These are phyloP conservation scores for Didymodactylos carnosus DNA, from an alignment of 2,888 invertebrate genomes.

Conservation along the genomic window DNA sequence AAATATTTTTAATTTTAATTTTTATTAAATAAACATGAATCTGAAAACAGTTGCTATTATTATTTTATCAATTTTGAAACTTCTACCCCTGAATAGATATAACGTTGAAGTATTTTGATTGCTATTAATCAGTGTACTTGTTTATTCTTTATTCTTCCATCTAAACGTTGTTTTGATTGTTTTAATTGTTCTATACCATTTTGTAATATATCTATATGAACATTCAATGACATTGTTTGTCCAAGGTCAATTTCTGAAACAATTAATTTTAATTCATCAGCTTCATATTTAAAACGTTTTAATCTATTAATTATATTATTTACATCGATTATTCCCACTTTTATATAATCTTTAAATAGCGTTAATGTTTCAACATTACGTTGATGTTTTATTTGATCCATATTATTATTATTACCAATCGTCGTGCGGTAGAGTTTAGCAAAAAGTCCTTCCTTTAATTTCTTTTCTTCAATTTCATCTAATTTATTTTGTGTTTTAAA, in stretches of 20 bases:
- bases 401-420: background rate
- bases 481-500: background rate
- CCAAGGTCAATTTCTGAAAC: background rate
- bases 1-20: too few species aligned
- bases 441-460: background rate
- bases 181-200: background rate
- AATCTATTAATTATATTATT: background rate
- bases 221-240: background rate
- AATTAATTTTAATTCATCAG: background rate
- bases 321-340: background rate
- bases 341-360: background rate
- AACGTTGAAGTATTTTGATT: too few species aligned
- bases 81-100: too few species aligned
- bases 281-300: background rate
- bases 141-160: background rate
- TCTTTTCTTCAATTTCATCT: background rate
- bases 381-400: background rate
- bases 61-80: too few species aligned
- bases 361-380: background rate
- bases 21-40: too few species aligned
- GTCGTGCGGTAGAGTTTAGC: background rate
- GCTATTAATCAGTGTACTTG: too few species aligned
- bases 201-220: background rate
- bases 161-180: background rate
- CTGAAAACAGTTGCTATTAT: too few species aligned